phyloP scores from a whole-genome alignment of 2,113 vertebrate genomes.

The Trochalopteron elliotii region DNA sequence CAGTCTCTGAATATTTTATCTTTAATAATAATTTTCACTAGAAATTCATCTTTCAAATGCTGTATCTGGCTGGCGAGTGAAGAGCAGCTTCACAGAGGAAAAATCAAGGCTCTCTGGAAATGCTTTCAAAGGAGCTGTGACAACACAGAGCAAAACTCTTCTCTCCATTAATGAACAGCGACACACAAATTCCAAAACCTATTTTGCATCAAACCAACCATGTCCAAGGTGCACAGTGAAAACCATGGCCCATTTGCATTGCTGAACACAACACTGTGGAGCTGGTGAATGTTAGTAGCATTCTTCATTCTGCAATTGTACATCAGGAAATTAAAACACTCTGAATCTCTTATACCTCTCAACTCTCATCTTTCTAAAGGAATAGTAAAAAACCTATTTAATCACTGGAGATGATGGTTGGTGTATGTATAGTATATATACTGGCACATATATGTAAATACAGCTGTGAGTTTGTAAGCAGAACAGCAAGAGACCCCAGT shows the following conservation, averaged over 20 bases:
- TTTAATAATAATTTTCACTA: neutral
- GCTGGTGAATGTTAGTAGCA: constrained; percentile 46
- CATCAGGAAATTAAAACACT: constrained; percentile 27
- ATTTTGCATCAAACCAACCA: neutral
- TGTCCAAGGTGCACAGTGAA: neutral
- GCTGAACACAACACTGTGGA: neutral
- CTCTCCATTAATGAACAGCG: neutral
- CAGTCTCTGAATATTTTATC: constrained; percentile 9
- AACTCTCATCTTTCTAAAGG: constrained; percentile 46
- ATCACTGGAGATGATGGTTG: neutral
- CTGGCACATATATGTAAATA: neutral
- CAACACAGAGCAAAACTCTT: neutral
- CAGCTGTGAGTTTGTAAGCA: neutral
- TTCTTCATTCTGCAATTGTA: neutral
- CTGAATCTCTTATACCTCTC: constrained; percentile 65
- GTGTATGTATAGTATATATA: neutral
- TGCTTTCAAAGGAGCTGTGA: constrained; percentile 13
- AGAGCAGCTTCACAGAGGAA: constrained; percentile 15
- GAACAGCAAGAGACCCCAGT: neutral
- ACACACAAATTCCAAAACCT: neutral
- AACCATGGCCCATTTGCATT: neutral
- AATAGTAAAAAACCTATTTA: neutral
- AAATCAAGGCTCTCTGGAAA: constrained; percentile 15
- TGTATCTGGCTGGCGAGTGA: neutral
- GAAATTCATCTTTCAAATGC: neutral